Percentiles rank a stretch among this genome's conserved stretches.
phyloP scores from a whole-genome alignment of 2,888 invertebrate species.

The Marronus borbonicus region DNA sequence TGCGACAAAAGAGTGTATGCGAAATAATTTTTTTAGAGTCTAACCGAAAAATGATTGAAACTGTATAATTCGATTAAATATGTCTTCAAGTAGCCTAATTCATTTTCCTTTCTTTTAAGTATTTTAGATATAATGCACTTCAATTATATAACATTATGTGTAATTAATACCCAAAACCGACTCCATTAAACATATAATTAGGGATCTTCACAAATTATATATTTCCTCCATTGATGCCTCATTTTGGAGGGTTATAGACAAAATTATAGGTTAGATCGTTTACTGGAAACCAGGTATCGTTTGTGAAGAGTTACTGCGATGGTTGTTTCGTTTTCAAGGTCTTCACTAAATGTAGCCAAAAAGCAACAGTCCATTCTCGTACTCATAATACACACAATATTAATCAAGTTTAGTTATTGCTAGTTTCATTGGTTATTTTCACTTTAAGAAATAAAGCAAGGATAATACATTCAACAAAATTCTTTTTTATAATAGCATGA shows the following conservation, averaged over 20 bases:
- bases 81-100: slow-evolving; percentile 18
- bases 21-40: too few relatives aligned
- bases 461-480: too few relatives aligned
- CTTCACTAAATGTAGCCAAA: slow-evolving; percentile 21
- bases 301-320: slow-evolving; percentile 31
- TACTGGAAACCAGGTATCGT: slow-evolving; percentile 32
- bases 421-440: not conserved
- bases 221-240: slow-evolving; percentile 39
- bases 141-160: slow-evolving; percentile 30
- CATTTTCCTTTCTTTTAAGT: slow-evolving; percentile 8
- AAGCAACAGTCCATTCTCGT: not conserved
- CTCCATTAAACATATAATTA: slow-evolving; percentile 37
- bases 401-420: slow-evolving; percentile 8
- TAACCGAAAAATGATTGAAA: not conserved
- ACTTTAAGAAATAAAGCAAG: too few relatives aligned
- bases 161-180: slow-evolving; percentile 42
- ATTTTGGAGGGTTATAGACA: slow-evolving; percentile 36
- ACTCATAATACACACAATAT: slow-evolving; percentile 2
- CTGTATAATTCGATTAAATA: slow-evolving; percentile 11
- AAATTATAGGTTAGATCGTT: slow-evolving; percentile 46
- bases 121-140: slow-evolving; percentile 2
- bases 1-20: too few relatives aligned
- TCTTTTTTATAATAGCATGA: too few relatives aligned
- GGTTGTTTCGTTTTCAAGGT: slow-evolving; percentile 40
- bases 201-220: slow-evolving; percentile 25